A percentile compares a stretch with the other conserved stretches of the same genome.
Conservation (phyloP, 2,113 vertebrate species). For the Castor canadensis region DNA sequence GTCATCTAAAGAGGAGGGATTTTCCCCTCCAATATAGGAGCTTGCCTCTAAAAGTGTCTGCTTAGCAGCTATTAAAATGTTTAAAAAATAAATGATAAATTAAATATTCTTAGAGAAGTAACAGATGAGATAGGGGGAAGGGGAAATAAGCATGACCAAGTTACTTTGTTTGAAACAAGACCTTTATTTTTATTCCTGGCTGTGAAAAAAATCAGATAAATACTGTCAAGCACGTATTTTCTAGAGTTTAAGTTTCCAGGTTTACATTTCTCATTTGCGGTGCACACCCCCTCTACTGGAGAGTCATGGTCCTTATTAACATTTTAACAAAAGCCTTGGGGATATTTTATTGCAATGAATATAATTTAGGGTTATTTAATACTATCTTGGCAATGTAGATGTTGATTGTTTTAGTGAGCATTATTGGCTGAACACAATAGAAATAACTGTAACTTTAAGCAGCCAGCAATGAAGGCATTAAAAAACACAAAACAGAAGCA, state of each 20-base stretch:
- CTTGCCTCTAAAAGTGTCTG: neutral
- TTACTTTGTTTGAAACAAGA: neutral
- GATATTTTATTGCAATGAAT: neutral
- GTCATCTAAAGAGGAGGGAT: neutral
- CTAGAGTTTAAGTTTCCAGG: neutral
- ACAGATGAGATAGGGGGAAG: neutral
- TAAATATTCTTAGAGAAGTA: neutral
- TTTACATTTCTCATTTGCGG: neutral
- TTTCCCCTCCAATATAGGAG: neutral
- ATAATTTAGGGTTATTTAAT: neutral
- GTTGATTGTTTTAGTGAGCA: neutral
- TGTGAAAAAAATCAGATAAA: slow-evolving; percentile 7
- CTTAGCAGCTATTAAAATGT: neutral
- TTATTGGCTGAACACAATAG: neutral
- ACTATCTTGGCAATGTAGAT: neutral
- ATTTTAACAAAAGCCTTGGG: neutral
- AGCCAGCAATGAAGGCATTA: neutral
- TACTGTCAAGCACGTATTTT: neutral
- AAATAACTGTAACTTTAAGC: neutral
- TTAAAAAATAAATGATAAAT: slow-evolving; percentile 1
- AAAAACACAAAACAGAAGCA: neutral
- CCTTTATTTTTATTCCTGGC: neutral
- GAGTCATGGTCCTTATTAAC: neutral
- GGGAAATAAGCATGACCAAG: neutral
- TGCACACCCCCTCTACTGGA: neutral